Conservation (phyloP, 2,888 invertebrate genomes). For the Pediacus dermestoides region DNA sequence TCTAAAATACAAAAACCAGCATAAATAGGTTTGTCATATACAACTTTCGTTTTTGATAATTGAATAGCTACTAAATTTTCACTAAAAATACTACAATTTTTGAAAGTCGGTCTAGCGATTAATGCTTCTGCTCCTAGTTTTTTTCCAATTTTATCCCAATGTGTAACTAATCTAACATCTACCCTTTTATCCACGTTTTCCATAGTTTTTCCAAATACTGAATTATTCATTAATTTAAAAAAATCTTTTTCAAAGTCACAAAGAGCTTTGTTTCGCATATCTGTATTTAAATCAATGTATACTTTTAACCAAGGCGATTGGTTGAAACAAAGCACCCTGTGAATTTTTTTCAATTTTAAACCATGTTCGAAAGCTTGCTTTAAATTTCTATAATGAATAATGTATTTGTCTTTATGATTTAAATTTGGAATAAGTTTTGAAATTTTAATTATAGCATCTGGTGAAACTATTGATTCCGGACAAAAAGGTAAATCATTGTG, state of each 20-base stretch:
- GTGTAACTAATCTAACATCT: constrained; percentile 37
- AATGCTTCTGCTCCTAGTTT: constrained; percentile 25
- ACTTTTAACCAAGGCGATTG: constrained; percentile 39
- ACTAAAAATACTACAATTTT: constrained; percentile 34
- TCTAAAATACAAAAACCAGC: constrained; percentile 35
- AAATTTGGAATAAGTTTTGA: constrained; percentile 31
- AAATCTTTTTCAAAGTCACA: constrained; percentile 44
- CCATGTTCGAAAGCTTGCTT: constrained; percentile 35
- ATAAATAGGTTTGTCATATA: constrained; percentile 36
- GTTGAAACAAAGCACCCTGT: constrained; percentile 34
- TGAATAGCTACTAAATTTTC: constrained; percentile 38
- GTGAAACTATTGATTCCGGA: constrained; percentile 30
- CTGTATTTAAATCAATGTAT: constrained; percentile 38
- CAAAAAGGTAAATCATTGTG: constrained; percentile 33
- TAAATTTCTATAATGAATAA: constrained; percentile 38
- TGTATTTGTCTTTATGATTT: constrained; percentile 31
- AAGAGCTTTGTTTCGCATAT: constrained; percentile 26
- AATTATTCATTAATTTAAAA: constrained; percentile 45
- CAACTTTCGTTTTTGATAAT: constrained; percentile 22
- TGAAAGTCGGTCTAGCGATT: constrained; percentile 36
- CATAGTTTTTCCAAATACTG: constrained; percentile 45
- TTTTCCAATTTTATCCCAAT: constrained; percentile 34
- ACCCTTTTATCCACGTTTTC: constrained; percentile 44
- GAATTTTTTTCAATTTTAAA: constrained; percentile 33
- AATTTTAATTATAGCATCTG: constrained; percentile 19